These are phyloP conservation scores for Sympetrum striolatum DNA, from an alignment of 2,888 invertebrate genomes.

Conservation along the genomic window DNA sequence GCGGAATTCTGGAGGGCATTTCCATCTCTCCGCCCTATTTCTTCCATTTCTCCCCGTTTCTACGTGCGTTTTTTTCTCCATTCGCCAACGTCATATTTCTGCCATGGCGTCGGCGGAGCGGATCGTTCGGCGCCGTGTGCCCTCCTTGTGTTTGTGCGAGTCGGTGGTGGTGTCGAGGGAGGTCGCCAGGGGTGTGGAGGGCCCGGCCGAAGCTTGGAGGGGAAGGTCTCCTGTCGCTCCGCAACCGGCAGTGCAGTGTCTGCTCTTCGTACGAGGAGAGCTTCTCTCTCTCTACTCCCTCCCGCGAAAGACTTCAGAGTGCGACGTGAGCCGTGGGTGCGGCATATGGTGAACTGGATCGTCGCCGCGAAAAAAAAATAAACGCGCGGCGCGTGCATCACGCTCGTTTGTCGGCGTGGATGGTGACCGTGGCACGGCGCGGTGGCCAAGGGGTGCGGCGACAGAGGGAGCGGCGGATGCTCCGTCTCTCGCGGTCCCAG, in stretches of 20 bases:
- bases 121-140: not conserved
- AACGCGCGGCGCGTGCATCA: no score
- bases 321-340: not conserved
- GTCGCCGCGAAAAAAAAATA: no score
- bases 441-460: no score
- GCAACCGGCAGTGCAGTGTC: slow-evolving; percentile 43
- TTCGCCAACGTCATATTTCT: not conserved
- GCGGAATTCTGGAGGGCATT: not conserved
- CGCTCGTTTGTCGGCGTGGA: no score
- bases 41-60: not conserved
- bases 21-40: not conserved
- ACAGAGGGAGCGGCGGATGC: no score
- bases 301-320: not conserved
- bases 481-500: no score
- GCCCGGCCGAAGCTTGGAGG: not conserved
- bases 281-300: not conserved
- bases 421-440: no score
- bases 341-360: not conserved
- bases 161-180: not conserved
- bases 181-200: not conserved
- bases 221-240: slow-evolving; percentile 25
- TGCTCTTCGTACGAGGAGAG: slow-evolving; percentile 13
- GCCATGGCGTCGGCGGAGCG: not conserved
- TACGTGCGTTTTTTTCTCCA: not conserved
- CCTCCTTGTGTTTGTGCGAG: not conserved